These are phyloP conservation scores for Halichoeres trimaculatus DNA, from an alignment of 2,113 vertebrate species.

Conservation along the genomic window DNA sequence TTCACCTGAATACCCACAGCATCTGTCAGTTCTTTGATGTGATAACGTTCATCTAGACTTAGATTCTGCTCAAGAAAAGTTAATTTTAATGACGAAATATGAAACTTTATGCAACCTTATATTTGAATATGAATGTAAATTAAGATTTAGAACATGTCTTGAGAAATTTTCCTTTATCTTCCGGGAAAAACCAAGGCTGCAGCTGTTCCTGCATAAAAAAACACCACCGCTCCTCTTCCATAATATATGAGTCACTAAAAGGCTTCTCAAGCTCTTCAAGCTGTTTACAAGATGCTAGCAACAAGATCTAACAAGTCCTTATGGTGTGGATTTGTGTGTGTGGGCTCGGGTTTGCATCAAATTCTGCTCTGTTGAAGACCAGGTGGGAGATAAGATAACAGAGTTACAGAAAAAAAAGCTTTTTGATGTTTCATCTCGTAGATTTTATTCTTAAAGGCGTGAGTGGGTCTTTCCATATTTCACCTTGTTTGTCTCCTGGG, in stretches of 20 bases:
- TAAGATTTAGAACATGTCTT: not conserved
- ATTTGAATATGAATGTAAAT: no score
- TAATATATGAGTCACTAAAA: constrained; percentile 53
- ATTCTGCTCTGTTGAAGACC: constrained; percentile 18
- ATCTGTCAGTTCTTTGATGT: not conserved
- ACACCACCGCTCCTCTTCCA: constrained; percentile 19
- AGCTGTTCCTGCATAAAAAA: constrained; percentile 22
- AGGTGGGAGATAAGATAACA: constrained; percentile 24
- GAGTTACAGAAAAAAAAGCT: not conserved
- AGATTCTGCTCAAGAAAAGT: not conserved
- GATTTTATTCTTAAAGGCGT: not conserved
- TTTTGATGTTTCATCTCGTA: not conserved
- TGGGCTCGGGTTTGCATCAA: not conserved
- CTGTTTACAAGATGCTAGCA: constrained; percentile 45
- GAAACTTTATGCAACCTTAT: not conserved
- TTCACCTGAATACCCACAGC: not conserved
- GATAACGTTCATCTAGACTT: not conserved
- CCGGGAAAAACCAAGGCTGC: constrained; percentile 15
- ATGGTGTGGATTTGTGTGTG: not conserved
- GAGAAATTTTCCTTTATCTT: not conserved
- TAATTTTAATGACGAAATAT: not conserved
- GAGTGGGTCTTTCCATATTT: not conserved
- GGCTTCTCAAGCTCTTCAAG: constrained; percentile 34
- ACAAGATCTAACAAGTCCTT: constrained; percentile 45
- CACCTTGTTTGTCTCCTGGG: not conserved